Percentiles rank a stretch among this genome's conserved stretches.
phyloP scores from a whole-genome alignment of 2,113 vertebrate species.

The Turdus rufiventris region DNA sequence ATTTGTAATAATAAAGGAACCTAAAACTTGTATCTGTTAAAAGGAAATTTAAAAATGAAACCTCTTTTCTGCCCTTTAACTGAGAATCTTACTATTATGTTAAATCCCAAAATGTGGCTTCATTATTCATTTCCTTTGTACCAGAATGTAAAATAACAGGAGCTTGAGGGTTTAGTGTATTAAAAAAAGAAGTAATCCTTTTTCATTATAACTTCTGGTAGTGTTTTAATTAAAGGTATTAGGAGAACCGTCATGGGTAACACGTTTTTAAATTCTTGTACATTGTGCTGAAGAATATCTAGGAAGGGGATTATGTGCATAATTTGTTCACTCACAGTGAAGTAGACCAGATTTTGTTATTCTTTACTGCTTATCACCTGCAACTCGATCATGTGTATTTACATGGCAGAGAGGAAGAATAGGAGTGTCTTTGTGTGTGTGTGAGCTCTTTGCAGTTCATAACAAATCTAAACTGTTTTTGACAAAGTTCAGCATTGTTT shows the following conservation, averaged over 20 bases:
- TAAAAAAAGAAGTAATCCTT: slow-evolving; percentile 29
- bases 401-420: not conserved
- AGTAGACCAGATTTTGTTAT: not conserved
- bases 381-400: not conserved
- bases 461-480: not conserved
- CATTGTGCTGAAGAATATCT: not conserved
- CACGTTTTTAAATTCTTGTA: not conserved
- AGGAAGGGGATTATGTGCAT: not conserved
- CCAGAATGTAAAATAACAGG: slow-evolving; percentile 10
- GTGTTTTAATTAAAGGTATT: slow-evolving; percentile 61
- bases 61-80: not conserved
- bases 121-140: slow-evolving; percentile 31
- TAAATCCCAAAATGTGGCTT: slow-evolving; percentile 30
- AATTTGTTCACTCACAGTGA: not conserved
- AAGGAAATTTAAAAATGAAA: not conserved
- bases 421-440: not conserved
- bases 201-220: slow-evolving; percentile 52
- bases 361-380: not conserved
- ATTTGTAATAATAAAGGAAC: not conserved
- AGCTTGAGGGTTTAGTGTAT: slow-evolving; percentile 20
- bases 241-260: not conserved
- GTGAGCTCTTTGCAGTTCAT: not conserved
- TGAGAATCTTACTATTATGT: not conserved
- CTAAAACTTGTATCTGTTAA: not conserved
- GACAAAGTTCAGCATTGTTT: not conserved